These are phyloP conservation scores for Hirundo rustica DNA, from an alignment of 2,797 vertebrate genomes.

Conservation along the genomic window DNA sequence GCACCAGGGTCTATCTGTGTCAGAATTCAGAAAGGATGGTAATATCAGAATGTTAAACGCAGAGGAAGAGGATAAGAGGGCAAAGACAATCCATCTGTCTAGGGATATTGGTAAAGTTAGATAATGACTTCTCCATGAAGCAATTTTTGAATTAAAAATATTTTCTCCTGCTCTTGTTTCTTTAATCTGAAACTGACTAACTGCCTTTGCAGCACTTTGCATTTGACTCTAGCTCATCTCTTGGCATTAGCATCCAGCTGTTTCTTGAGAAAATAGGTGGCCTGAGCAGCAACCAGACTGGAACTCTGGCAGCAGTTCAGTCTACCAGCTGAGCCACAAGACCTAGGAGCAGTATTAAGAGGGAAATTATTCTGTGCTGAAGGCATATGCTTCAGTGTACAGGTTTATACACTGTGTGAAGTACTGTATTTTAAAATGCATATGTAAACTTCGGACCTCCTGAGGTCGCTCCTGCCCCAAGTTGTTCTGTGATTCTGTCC, in stretches of 20 bases:
- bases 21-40: constrained; percentile 65
- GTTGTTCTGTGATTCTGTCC: background rate
- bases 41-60: constrained; percentile 15
- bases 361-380: background rate
- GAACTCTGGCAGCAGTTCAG: background rate
- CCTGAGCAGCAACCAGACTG: background rate
- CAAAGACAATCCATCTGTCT: background rate
- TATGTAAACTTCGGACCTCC: background rate
- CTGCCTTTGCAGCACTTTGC: background rate
- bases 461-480: background rate
- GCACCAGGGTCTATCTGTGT: constrained; percentile 65
- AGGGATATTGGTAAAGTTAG: constrained; percentile 45
- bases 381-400: background rate
- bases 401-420: background rate
- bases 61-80: constrained; percentile 11
- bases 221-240: background rate
- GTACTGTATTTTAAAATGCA: background rate
- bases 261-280: background rate
- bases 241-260: background rate
- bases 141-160: constrained; percentile 11
- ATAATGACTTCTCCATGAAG: constrained; percentile 50
- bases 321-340: background rate
- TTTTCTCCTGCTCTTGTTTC: constrained; percentile 16
- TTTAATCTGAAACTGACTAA: constrained; percentile 5
- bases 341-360: background rate